phyloP scores from a whole-genome alignment of 2,113 vertebrate species.

The Campylomormyrus tamandua region DNA sequence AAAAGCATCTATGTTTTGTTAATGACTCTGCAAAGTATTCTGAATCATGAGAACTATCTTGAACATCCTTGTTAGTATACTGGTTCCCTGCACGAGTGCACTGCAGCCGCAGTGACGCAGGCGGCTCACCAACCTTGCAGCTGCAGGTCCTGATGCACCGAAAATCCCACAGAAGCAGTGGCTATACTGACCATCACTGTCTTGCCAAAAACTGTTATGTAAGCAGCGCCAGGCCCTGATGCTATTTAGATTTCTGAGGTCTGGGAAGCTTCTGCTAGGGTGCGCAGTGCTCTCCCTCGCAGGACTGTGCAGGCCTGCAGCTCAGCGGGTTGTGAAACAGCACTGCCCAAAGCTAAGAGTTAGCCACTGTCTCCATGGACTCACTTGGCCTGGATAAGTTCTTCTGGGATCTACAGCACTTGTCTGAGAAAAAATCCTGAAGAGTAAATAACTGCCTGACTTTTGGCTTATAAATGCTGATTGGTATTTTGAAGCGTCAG shows the following conservation, averaged over 20 bases:
- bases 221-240: neutral
- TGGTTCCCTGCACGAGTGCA: neutral
- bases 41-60: neutral
- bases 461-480: neutral
- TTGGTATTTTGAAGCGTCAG: neutral
- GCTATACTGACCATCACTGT: neutral
- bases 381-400: neutral
- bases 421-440: neutral
- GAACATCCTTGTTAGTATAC: neutral
- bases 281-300: neutral
- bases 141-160: neutral
- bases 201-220: neutral
- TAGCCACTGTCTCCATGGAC: neutral
- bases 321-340: neutral
- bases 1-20: neutral
- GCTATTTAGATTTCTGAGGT: neutral
- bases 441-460: neutral
- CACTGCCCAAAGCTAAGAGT: neutral
- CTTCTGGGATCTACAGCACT: neutral
- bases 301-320: neutral
- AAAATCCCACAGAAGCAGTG: neutral
- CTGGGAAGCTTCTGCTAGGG: neutral
- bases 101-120: neutral
- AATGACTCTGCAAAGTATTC: neutral
- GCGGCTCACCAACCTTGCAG: neutral